phyloP scores from a whole-genome alignment of 2,888 invertebrate species.

The Prenolepis imparis region DNA sequence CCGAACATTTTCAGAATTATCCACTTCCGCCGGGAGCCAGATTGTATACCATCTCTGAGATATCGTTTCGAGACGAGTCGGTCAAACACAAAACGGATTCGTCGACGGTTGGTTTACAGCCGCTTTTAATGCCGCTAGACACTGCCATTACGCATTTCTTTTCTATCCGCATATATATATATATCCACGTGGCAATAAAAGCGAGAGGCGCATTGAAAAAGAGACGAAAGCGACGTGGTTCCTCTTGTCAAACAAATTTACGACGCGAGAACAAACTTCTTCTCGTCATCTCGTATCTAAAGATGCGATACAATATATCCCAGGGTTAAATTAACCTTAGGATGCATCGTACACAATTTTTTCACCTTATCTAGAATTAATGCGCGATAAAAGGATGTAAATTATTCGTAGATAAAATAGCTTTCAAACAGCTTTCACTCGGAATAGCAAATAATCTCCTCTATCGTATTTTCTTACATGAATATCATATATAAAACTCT shows the following conservation, averaged over 20 bases:
- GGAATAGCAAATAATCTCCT: not conserved
- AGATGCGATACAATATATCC: slow-evolving; percentile 1
- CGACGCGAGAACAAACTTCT: slow-evolving; percentile 51
- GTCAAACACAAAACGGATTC: slow-evolving; percentile 33
- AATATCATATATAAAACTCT: no score
- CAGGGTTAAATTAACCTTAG: slow-evolving; percentile 22
- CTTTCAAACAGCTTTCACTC: not conserved
- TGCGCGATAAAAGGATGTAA: slow-evolving; percentile 19
- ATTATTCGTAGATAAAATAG: slow-evolving; percentile 7
- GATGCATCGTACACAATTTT: slow-evolving; percentile 25
- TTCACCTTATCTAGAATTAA: slow-evolving; percentile 33
- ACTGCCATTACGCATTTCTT: slow-evolving; percentile 42
- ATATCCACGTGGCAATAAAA: slow-evolving; percentile 44
- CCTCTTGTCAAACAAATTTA: slow-evolving; percentile 48
- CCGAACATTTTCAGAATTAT: slow-evolving; percentile 55
- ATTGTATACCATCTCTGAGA: slow-evolving; percentile 29
- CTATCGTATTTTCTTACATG: not conserved
- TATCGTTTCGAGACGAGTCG: slow-evolving; percentile 20
- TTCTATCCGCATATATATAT: slow-evolving; percentile 26
- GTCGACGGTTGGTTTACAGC: slow-evolving; percentile 40
- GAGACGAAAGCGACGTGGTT: not conserved
- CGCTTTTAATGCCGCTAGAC: slow-evolving; percentile 39
- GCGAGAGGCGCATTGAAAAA: not conserved
- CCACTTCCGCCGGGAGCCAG: slow-evolving; percentile 45
- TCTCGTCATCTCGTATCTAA: slow-evolving; percentile 41